Evolutionary conservation across 2,113 vertebrate species (phyloP).

Genomic region (Pantherophis guttatus): DNA sequence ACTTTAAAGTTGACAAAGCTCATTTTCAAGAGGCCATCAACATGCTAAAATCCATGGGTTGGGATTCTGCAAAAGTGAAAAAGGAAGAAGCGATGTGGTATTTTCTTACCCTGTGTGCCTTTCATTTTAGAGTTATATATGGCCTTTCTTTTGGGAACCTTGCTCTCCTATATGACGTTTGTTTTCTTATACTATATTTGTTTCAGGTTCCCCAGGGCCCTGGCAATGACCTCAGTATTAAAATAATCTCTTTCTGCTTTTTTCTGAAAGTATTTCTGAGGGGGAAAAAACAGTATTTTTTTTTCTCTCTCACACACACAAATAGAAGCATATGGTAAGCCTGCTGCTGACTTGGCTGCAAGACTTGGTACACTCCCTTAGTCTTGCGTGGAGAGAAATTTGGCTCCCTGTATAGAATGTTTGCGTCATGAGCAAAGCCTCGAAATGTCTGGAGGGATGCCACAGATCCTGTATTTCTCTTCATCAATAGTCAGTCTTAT

Average conservation of each 20-base stretch:
- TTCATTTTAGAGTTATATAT: background rate
- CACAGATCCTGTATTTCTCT: background rate
- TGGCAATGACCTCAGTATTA: background rate
- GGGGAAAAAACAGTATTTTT: background rate
- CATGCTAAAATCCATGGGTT: background rate
- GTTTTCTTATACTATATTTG: background rate
- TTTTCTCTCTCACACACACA: background rate
- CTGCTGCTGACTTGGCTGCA: background rate
- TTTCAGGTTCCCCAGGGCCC: background rate
- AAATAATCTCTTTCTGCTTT: background rate
- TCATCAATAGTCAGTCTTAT: background rate
- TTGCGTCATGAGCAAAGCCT: background rate
- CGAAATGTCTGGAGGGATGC: background rate
- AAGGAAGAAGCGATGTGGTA: background rate
- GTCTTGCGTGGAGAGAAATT: background rate
- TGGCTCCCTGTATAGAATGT: background rate
- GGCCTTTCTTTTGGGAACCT: background rate
- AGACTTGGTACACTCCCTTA: background rate
- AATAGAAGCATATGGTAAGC: constrained; percentile 11
- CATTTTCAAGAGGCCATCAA: background rate
- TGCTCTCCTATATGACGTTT: background rate
- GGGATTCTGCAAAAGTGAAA: background rate
- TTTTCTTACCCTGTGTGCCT: background rate
- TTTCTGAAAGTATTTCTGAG: background rate
- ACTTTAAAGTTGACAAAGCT: background rate